Evolutionary conservation across 2,888 invertebrate genomes (phyloP), one percentile per base, ranked within the genome.

Genomic region (Minunthozetes semirufus): DNA sequence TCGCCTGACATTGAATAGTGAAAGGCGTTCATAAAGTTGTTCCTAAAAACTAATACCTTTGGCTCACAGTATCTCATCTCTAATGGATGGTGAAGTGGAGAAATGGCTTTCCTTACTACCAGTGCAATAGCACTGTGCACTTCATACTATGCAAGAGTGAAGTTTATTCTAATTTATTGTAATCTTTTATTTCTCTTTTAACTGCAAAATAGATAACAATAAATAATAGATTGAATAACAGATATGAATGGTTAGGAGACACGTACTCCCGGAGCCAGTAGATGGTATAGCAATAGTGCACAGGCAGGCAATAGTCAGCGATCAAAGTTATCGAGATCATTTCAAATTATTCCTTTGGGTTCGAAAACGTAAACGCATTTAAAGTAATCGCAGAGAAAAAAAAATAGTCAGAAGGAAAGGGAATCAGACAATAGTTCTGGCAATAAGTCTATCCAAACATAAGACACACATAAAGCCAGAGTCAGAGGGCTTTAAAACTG

Each of bases 341-440:
- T 71, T 11, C 17, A 29, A 66, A 38, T 48, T 15, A 48, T 71
- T 48, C 71, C 71, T 48, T 48, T 71, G 71, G 71, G 71, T 71
- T 46, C 42, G 25, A 22, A 56, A 59, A 71, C 19, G 29, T 48
- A 71, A 71, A 71, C 71, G 38, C 71, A 48, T 71, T 71, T 71
- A 71, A 71, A 22, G 33, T 33, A 48, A 71, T 19, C 8, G 9
- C 9, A 38, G 29, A 4, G 8, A 17, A 27, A 46, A 71, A 27
- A 46, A 3, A 22, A 48, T 48, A 48, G 29, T 3, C 8, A 48
- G 33, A 33, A 33, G 33, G 33, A 33, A 33, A 5, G 33, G 33
- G 33, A 33, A 33, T 33, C 33, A 33, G 4, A 33, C 33, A 33
- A 33, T 33, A 33, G 33, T n/a, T 42, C 46, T 17, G 46, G 17